Conservation (phyloP, 2,888 invertebrate species). For the Cephus pygmeus region DNA sequence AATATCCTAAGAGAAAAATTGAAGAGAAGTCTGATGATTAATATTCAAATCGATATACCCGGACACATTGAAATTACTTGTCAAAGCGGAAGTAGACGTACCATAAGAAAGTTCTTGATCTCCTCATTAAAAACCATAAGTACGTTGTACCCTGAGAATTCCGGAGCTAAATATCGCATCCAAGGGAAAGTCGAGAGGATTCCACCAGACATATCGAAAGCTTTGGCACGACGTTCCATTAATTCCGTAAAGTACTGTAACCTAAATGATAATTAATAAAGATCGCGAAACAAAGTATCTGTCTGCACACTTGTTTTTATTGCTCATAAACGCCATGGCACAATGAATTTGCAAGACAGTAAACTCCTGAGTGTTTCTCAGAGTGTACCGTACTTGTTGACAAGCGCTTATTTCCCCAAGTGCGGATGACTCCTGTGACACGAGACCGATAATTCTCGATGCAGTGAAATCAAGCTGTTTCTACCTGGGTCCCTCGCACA, state of each 20-base stretch:
- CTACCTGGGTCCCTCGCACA: slow-evolving; percentile 41
- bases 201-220: slow-evolving; percentile 70
- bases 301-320: neutral
- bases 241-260: slow-evolving; percentile 47
- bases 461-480: slow-evolving; percentile 10
- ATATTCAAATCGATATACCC: slow-evolving; percentile 1
- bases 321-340: neutral
- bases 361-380: neutral
- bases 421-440: neutral
- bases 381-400: neutral
- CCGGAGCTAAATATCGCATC: slow-evolving; percentile 73
- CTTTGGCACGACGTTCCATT: slow-evolving; percentile 50
- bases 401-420: neutral
- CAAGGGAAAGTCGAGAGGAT: slow-evolving; percentile 73
- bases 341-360: neutral
- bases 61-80: slow-evolving; percentile 11
- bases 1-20: slow-evolving; percentile 60
- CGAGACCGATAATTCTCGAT: neutral
- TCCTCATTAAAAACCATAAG: slow-evolving; percentile 70
- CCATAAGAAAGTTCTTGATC: slow-evolving; percentile 69
- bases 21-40: slow-evolving; percentile 2
- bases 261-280: slow-evolving; percentile 31
- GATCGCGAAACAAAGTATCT: neutral
- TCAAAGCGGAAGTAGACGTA: slow-evolving; percentile 34
- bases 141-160: slow-evolving; percentile 72